Conservation (phyloP, 2,113 vertebrate species). For the Rhodinocichla rosea region DNA sequence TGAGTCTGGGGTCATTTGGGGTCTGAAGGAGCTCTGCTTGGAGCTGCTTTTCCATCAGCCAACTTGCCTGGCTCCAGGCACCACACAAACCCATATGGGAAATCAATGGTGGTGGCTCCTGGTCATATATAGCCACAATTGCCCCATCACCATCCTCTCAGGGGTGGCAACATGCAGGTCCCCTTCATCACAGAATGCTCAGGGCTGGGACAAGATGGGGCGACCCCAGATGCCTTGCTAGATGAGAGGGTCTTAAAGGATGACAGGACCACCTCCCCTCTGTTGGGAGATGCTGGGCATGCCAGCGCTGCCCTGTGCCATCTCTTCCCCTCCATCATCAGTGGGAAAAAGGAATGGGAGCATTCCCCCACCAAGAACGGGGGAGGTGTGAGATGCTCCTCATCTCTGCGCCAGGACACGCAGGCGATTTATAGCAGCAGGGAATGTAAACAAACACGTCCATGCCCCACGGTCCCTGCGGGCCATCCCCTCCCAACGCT, state of each 20-base stretch:
- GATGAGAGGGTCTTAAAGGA: neutral
- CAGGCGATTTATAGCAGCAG: slow-evolving; percentile 57
- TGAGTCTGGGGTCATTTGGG: neutral
- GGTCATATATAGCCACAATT: neutral
- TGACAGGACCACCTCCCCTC: neutral
- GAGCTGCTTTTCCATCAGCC: neutral
- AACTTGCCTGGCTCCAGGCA: neutral
- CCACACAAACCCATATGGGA: neutral
- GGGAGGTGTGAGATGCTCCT: slow-evolving; percentile 39
- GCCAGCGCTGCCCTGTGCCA: accelerated
- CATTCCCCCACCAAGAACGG: accelerated
- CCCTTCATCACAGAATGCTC: neutral
- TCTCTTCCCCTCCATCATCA: neutral
- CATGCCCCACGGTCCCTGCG: neutral
- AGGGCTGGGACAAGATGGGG: neutral
- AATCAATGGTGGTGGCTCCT: neutral
- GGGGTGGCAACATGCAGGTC: neutral
- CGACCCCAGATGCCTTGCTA: neutral
- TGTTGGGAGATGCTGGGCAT: neutral
- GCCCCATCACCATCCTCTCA: neutral
- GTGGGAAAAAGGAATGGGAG: neutral
- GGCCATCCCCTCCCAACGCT: accelerated
- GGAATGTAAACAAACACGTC: slow-evolving; percentile 48
- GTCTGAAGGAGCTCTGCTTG: neutral
- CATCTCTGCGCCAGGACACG: neutral